Evolutionary conservation across 2,797 vertebrate species (phyloP).

Genomic region (Heterohyrax brucei): DNA sequence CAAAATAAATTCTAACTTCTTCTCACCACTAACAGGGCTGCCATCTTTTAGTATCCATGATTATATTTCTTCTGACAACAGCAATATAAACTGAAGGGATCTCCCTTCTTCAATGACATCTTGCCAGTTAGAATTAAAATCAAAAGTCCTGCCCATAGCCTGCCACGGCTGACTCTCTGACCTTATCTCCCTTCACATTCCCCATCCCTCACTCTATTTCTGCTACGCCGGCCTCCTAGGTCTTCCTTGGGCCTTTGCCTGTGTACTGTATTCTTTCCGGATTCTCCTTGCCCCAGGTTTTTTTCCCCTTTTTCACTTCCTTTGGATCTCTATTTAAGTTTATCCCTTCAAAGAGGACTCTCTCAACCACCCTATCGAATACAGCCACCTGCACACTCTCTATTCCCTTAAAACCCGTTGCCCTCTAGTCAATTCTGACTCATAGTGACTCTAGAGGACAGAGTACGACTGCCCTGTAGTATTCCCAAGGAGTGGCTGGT

Average conservation of each 20-base stretch:
- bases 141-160: neutral
- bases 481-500: too few species aligned
- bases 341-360: neutral
- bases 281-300: neutral
- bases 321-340: neutral
- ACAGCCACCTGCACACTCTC: neutral
- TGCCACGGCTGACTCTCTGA: neutral
- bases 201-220: neutral
- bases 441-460: too few species aligned
- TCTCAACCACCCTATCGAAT: neutral
- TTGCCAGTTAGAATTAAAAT: neutral
- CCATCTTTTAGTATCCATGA: neutral
- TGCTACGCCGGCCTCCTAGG: neutral
- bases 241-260: neutral
- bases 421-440: too few species aligned
- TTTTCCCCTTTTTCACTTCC: neutral
- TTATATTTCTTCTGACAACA: neutral
- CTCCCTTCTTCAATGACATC: neutral
- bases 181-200: neutral
- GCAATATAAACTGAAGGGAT: neutral
- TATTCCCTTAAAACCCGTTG: neutral
- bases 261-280: neutral
- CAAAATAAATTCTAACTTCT: neutral
- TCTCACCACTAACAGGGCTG: neutral
- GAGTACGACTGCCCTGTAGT: too few species aligned